phyloP scores from a whole-genome alignment of 1,140 invertebrate species.

The Lasioglossum baleicum region DNA sequence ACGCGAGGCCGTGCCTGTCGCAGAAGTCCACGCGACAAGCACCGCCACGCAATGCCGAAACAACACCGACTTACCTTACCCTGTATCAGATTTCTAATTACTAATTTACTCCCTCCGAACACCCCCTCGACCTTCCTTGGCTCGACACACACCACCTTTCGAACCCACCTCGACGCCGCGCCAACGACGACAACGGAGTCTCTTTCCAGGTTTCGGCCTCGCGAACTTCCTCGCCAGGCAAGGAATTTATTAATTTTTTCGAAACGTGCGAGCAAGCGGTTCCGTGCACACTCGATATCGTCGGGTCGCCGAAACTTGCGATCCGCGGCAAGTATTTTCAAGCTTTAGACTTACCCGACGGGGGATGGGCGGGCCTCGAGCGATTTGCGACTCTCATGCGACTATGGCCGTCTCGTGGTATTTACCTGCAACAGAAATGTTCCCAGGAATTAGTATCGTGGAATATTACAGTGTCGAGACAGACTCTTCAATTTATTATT shows the following conservation, averaged over 20 bases:
- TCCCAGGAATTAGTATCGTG: not conserved
- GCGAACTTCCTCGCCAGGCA: not conserved
- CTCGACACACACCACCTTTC: constrained; percentile 29
- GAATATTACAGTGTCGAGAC: not conserved
- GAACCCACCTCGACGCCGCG: constrained; percentile 18
- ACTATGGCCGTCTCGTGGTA: constrained; percentile 46
- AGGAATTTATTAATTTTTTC: not conserved
- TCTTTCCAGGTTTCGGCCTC: not conserved
- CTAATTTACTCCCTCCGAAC: constrained; percentile 73
- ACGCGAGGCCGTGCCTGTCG: constrained; percentile 80
- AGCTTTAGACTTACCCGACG: constrained; percentile 50
- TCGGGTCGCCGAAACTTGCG: not conserved
- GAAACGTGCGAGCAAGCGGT: too few species aligned
- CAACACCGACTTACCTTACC: constrained; percentile 72
- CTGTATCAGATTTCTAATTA: constrained; percentile 80
- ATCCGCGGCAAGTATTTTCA: not conserved
- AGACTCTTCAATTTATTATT: too few species aligned
- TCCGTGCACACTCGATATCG: too few species aligned
- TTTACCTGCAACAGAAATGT: constrained; percentile 71
- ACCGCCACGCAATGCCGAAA: constrained; percentile 78
- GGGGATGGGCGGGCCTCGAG: constrained; percentile 7
- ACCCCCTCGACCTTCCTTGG: constrained; percentile 16
- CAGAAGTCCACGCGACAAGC: constrained; percentile 77
- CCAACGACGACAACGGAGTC: not conserved
- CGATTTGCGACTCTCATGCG: constrained; percentile 23